Base-by-base conservation (phyloP, 1,140 invertebrate species). In the Drosophila neocordata region DNA sequence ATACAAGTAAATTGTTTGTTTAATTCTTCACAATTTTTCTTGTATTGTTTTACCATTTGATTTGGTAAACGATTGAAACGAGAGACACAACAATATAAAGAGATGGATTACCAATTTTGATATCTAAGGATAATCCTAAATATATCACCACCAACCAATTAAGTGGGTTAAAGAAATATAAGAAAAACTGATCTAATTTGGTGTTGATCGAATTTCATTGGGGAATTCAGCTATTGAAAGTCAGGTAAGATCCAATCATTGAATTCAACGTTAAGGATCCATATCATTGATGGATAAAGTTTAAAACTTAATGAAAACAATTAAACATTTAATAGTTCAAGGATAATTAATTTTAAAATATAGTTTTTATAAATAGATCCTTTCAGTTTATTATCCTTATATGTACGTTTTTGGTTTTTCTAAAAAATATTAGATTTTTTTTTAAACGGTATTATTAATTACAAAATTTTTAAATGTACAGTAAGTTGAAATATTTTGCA, bases 81-180 rank as follows among this genome's bases (percentile, higher is more conserved):
- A 31, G 27, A 31, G 27, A 31, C 27, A 13, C 27, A 57, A 35
- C 2, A 8, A 8, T 20, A 12, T 20, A 66, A 34, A 11, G 6
- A 3, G 2, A 73, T 73, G 71, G 71, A 48, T 73, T 55, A 31
- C 18, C 35, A 37, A 44, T 65, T 65, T 70, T 73, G 70, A 73
- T 60, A 73, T 35, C 58, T 13, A 31, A 48, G 41, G 41, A 48
- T 38, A 35, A 12, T 22, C 11, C 0, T 7, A 68, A 61, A 41
- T 11, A 24, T 31, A 60, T 18, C 60, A 55, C 22, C 5, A 20
- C 7, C 41, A 48, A 20, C 7, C 41, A 48, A 57, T 11, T 35
- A 37, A 35, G 11, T 57, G 31, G 41, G 6, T 37, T 13, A 31
- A 51, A 51, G 11, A 1, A 48, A 13, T 31, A 38, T 22, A 13